Evolutionary conservation across 2,888 invertebrate genomes (phyloP).

Genomic region (Pyralis farinalis): DNA sequence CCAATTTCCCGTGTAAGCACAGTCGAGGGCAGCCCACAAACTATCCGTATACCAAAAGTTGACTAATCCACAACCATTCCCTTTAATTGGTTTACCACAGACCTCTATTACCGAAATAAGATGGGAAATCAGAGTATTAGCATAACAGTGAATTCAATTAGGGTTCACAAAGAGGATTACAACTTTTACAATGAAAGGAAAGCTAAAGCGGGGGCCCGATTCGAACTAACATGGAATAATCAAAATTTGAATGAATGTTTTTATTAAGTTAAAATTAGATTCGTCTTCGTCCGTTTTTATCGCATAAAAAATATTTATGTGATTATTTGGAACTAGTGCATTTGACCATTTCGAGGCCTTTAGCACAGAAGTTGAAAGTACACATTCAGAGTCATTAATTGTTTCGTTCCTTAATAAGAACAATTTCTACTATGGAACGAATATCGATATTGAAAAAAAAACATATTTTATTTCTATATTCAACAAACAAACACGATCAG

Average conservation of each 20-base stretch:
- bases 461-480: too few species aligned
- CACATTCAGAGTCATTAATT: too few species aligned
- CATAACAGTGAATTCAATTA: conserved; percentile 81
- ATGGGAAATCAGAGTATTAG: conserved; percentile 81
- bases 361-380: too few species aligned
- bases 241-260: conserved; percentile 68
- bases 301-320: conserved; percentile 14
- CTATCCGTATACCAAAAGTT: conserved; percentile 68
- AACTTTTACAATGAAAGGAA: conserved; percentile 79
- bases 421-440: too few species aligned
- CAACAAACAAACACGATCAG: too few species aligned
- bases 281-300: conserved; percentile 36
- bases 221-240: conserved; percentile 74
- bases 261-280: conserved; percentile 64
- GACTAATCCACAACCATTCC: conserved; percentile 74
- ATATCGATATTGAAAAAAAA: too few species aligned
- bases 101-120: conserved; percentile 80
- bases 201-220: conserved; percentile 66
- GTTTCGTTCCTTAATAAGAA: too few species aligned
- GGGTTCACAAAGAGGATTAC: conserved; percentile 79
- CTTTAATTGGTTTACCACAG: conserved; percentile 79
- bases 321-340: conserved; percentile 4
- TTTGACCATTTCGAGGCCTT: too few species aligned
- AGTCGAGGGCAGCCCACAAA: conserved; percentile 47
- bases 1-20: conserved; percentile 51